These are phyloP conservation scores for Neolamprologus longior DNA, from an alignment of 2,113 vertebrate species.

Conservation along the genomic window DNA sequence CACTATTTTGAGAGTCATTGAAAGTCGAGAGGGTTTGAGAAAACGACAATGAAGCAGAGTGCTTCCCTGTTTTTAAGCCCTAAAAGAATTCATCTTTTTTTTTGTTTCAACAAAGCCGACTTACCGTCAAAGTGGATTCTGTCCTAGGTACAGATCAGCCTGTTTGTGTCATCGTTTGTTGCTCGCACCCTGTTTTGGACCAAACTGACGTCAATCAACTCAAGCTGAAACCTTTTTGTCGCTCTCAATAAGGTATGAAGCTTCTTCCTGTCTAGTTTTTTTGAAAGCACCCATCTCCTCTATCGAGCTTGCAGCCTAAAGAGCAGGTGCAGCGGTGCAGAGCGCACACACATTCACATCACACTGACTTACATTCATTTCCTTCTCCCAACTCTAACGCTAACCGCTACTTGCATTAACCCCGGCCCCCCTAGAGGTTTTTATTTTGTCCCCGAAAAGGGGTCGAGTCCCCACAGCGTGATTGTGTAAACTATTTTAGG, in stretches of 20 bases:
- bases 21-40: neutral
- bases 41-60: neutral
- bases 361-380: neutral
- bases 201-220: conserved; percentile 36
- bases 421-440: neutral
- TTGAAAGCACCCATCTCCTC: neutral
- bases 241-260: neutral
- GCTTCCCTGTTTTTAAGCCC: conserved; percentile 2
- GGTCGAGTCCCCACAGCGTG: neutral
- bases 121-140: conserved; percentile 15
- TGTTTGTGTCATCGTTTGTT: neutral
- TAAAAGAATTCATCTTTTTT: neutral
- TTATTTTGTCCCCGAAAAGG: neutral
- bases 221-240: conserved; percentile 7
- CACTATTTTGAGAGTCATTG: neutral
- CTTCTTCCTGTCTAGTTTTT: conserved; percentile 54
- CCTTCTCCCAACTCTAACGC: neutral
- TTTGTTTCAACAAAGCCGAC: neutral
- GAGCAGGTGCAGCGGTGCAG: conserved; percentile 57
- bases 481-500: neutral
- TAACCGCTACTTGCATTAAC: neutral
- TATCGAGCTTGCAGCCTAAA: conserved; percentile 27
- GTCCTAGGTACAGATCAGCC: neutral
- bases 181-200: neutral
- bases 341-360: neutral